Percentiles rank a stretch among this genome's conserved stretches.
Conservation (phyloP, 2,113 vertebrate species). For the Meles meles region DNA sequence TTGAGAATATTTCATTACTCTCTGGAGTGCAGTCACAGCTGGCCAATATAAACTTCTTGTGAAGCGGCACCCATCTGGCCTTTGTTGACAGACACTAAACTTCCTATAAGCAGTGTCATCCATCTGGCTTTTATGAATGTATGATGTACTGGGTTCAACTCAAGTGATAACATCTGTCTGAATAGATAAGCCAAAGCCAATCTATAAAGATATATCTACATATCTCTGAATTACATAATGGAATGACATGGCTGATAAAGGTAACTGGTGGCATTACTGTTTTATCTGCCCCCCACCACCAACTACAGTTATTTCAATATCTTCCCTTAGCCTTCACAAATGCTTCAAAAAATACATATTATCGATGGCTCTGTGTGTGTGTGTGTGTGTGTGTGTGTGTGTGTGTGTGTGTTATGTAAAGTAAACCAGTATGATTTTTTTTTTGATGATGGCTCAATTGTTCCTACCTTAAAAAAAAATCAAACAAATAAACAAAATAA, state of each 20-base stretch:
- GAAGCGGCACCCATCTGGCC: constrained; percentile 64
- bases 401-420: neutral
- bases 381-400: neutral
- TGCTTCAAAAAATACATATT: neutral
- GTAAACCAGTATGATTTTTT: constrained; percentile 7
- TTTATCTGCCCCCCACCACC: neutral
- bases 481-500: neutral
- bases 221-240: neutral
- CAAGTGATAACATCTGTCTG: constrained; percentile 61
- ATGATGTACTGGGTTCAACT: constrained; percentile 50
- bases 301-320: neutral
- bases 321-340: neutral
- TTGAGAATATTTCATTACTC: constrained; percentile 34
- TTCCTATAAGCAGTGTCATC: constrained; percentile 42
- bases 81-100: constrained; percentile 73
- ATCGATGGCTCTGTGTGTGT: neutral
- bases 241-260: neutral
- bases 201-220: constrained; percentile 36
- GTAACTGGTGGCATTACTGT: neutral
- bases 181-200: constrained; percentile 55
- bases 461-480: neutral
- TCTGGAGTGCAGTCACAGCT: constrained; percentile 35
- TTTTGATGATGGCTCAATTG: neutral
- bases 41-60: constrained; percentile 46
- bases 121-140: constrained; percentile 74